Base-by-base conservation (phyloP, 2,113 vertebrate genomes). In the Chionis minor region DNA sequence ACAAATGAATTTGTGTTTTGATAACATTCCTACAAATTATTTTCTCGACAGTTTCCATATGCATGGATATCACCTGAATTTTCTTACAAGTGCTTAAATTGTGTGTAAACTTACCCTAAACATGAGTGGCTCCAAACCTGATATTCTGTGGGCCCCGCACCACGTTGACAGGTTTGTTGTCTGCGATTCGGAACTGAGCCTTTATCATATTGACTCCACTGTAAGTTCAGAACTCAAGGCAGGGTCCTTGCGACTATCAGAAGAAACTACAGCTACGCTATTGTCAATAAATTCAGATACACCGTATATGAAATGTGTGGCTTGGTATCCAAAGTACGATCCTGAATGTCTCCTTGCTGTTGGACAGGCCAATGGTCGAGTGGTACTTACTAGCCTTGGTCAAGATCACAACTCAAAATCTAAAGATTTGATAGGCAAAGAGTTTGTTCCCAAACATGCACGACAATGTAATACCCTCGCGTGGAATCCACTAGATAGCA, bases 271-370 rank as follows among this genome's bases (percentile, higher is more conserved):
- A 4, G 99, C 99, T 17, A 99, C 99, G 0, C 97, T 99, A 4
- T 92, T 99, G 8, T 99, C 99, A 33, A 99, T 99, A 72, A 99
- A 99, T 93, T 99, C 99, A 0, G 99, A 99, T 67, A 99, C 99
- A 0, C 99, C 99, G 0, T 99, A 99, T 71, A 99, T 99, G 99
- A 99, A 99, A 97, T 99, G 99, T n/a, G 99, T 99, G 93, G 99
- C 99, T 49, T 99, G 99, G 99, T 99, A 99, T 96, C 99, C 99
- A 5, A 99, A 99, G 91, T 99, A 99, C 0, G 99, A 99, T 96
- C 99, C 99, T 0, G 99, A 99, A 91, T 99, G 99, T 96, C 98
- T 99, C 58, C 98, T 99, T 7, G 99, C 99, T 0, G 99, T 99
- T 58, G 99, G 99, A 30, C 99, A 99, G 96, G 99, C 99, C 67